Percentiles rank a stretch among this genome's conserved stretches.
Evolutionary conservation across 2,797 vertebrate species (phyloP).

Genomic region (Pangasius djambal): DNA sequence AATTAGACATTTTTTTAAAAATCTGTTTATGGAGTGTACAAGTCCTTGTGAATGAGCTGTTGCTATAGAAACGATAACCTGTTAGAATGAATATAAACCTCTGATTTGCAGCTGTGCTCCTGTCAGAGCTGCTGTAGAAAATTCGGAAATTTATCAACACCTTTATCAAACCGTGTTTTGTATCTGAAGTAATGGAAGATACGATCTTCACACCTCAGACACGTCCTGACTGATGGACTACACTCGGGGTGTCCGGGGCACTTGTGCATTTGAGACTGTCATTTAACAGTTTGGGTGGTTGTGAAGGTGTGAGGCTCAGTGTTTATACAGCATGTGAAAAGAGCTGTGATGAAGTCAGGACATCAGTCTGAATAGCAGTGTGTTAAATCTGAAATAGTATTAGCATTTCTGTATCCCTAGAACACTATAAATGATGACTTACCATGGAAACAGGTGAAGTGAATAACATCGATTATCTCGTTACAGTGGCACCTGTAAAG

Average conservation of each 20-base stretch:
- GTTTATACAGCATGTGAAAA: not conserved
- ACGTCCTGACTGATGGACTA: not conserved
- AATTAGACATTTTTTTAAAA: not conserved
- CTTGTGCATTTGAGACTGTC: not conserved
- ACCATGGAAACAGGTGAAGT: no score
- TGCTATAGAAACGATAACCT: no score
- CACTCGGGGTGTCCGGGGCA: not conserved
- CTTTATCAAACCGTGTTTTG: not conserved
- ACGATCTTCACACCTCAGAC: not conserved
- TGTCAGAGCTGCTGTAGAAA: not conserved
- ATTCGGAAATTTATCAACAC: no score
- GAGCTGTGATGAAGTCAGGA: not conserved
- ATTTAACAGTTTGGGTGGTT: not conserved
- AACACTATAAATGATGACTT: not conserved
- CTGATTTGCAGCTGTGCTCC: no score
- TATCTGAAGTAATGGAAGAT: not conserved
- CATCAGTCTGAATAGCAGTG: not conserved
- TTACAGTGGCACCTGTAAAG: no score
- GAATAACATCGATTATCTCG: no score
- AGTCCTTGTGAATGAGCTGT: no score
- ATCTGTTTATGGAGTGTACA: not conserved
- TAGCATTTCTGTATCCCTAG: not conserved
- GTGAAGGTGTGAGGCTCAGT: not conserved
- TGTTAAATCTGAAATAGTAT: not conserved
- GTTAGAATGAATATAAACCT: no score